phyloP scores from a whole-genome alignment of 2,113 vertebrate genomes.

The Onychostoma macrolepis region DNA sequence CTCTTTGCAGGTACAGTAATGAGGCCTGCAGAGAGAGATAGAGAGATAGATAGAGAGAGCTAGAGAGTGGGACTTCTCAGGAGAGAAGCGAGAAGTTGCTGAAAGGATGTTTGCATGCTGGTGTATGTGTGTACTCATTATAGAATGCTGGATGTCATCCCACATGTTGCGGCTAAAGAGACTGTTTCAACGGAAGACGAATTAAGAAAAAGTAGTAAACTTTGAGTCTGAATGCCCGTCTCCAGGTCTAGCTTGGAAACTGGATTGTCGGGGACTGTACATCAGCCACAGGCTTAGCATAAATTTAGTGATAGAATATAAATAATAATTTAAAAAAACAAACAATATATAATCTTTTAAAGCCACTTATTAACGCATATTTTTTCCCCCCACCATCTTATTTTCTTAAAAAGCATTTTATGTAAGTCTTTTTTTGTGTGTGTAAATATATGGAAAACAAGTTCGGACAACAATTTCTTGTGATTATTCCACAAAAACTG shows the following conservation, averaged over 20 bases:
- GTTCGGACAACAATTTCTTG: not conserved
- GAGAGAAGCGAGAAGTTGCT: constrained; percentile 29
- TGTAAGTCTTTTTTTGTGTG: not conserved
- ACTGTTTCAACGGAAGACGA: not conserved
- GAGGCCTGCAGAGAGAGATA: constrained; percentile 56
- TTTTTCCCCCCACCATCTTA: too few relatives aligned
- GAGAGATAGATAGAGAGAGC: constrained; percentile 14
- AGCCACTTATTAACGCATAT: not conserved
- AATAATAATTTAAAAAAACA: too few relatives aligned
- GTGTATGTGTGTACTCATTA: constrained; percentile 15
- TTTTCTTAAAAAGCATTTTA: not conserved
- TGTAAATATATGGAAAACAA: not conserved
- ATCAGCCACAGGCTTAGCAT: not conserved
- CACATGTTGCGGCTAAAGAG: constrained; percentile 21
- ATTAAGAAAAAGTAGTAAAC: not conserved
- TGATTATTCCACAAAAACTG: not conserved
- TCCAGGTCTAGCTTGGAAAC: not conserved
- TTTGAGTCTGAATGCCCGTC: not conserved
- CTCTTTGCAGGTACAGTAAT: constrained; percentile 50
- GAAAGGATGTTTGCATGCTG: not conserved
- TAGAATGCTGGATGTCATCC: constrained; percentile 4
- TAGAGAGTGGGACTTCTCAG: constrained; percentile 28
- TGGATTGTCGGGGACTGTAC: not conserved
- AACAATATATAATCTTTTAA: not conserved
- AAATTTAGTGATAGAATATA: not conserved